A percentile compares a stretch with the other conserved stretches of the same genome.
Conservation (phyloP, 2,888 invertebrate species). For the Aphodius granarius region DNA sequence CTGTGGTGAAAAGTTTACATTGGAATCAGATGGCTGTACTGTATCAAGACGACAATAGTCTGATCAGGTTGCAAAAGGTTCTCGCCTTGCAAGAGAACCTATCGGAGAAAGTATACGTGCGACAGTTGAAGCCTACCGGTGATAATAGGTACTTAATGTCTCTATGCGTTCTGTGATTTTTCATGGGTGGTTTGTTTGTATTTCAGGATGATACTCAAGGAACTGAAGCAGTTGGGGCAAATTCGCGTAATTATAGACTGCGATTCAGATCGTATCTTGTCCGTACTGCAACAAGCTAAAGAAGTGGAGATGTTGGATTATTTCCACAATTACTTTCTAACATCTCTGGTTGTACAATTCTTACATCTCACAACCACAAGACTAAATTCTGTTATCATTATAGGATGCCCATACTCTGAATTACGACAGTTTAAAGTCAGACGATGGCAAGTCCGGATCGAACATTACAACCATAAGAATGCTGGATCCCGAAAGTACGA, state of each 20-base stretch:
- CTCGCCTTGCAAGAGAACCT: constrained; percentile 68
- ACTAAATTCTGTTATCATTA: constrained; percentile 28
- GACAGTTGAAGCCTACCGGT: constrained; percentile 57
- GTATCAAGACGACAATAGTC: constrained; percentile 76
- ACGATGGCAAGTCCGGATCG: no score
- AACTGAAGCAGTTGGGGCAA: constrained; percentile 69
- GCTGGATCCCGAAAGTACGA: constrained; percentile 59
- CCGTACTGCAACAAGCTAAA: constrained; percentile 67
- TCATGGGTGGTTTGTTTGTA: not conserved
- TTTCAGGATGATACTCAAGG: constrained; percentile 71
- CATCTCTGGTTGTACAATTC: constrained; percentile 59
- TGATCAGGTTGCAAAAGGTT: constrained; percentile 77
- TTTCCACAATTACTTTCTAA: constrained; percentile 69
- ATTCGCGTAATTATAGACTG: constrained; percentile 79
- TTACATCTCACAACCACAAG: not conserved
- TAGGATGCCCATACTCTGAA: constrained; percentile 67
- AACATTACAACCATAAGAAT: constrained; percentile 73
- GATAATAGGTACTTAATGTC: constrained; percentile 39
- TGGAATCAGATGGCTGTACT: constrained; percentile 79
- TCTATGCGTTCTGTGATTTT: not conserved
- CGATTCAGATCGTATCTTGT: constrained; percentile 63
- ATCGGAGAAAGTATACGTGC: constrained; percentile 64
- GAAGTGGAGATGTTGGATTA: constrained; percentile 76
- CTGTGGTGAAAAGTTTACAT: constrained; percentile 67
- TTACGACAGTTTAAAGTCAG: constrained; percentile 62